Percentiles rank a stretch among this genome's conserved stretches.
Conservation (phyloP, 2,113 vertebrate species). For the Actenoides hombroni region DNA sequence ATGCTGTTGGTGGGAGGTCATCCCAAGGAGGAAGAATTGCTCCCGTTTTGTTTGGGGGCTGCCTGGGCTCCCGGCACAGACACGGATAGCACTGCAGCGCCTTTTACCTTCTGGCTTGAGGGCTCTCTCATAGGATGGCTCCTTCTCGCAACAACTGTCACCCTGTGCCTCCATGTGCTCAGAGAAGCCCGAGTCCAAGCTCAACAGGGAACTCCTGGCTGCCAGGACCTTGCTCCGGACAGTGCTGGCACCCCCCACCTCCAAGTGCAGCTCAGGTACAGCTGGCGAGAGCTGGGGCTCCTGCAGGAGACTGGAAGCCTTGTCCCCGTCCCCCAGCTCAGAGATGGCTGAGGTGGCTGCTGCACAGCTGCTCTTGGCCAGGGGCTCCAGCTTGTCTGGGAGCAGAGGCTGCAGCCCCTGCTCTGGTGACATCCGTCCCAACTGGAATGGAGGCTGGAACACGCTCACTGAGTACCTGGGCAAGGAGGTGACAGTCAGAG, state of each 20-base stretch:
- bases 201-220: conserved; percentile 72
- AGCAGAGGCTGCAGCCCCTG: conserved; percentile 69
- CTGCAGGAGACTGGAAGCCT: conserved; percentile 59
- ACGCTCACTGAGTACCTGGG: conserved; percentile 92
- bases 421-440: conserved; percentile 87
- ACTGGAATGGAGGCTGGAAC: conserved; percentile 95
- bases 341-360: background rate
- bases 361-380: conserved; percentile 52
- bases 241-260: conserved; percentile 46
- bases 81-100: background rate
- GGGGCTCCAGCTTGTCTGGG: conserved; percentile 58
- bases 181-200: conserved; percentile 84
- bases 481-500: background rate
- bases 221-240: conserved; percentile 63
- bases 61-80: background rate
- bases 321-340: conserved; percentile 67
- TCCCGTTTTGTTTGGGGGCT: background rate
- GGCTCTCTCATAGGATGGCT: conserved; percentile 86
- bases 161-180: conserved; percentile 76
- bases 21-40: background rate
- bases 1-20: background rate
- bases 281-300: conserved; percentile 58
- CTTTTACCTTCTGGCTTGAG: conserved; percentile 90
- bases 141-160: conserved; percentile 82
- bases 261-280: conserved; percentile 56